These are phyloP conservation scores for Martes martes DNA, from an alignment of 2,113 vertebrate species.

Conservation along the genomic window DNA sequence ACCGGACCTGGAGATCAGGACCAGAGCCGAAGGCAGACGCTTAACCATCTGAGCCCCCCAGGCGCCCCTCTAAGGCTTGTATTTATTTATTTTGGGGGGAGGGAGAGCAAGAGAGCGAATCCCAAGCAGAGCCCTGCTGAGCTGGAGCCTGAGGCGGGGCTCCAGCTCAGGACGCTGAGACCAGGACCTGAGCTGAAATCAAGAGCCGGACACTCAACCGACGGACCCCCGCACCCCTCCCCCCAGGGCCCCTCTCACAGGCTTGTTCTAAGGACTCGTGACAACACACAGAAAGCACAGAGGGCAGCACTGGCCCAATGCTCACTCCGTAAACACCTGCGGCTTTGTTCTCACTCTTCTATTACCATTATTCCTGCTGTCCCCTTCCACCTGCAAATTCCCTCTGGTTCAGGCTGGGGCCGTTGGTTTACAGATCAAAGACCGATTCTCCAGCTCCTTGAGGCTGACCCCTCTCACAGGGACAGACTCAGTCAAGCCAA, in stretches of 20 bases:
- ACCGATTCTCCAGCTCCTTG: not conserved
- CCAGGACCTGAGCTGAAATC: not conserved
- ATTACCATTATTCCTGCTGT: fast-evolving
- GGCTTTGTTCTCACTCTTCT: not conserved
- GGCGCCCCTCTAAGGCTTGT: not conserved
- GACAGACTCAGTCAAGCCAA: too few relatives aligned
- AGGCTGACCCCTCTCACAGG: too few relatives aligned
- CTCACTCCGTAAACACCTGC: fast-evolving
- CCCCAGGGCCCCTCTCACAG: not conserved
- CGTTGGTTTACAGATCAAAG: not conserved
- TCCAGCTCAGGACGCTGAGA: not conserved
- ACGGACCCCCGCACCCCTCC: not conserved
- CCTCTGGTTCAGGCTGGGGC: not conserved
- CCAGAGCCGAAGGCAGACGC: too few relatives aligned
- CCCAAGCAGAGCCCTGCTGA: not conserved
- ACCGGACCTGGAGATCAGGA: too few relatives aligned
- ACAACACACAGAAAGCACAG: not conserved
- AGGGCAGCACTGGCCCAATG: not conserved
- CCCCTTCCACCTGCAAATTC: too few relatives aligned
- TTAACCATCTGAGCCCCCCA: too few relatives aligned
- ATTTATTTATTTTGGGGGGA: not conserved
- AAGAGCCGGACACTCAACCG: not conserved
- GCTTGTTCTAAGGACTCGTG: not conserved
- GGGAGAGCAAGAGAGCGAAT: not conserved
- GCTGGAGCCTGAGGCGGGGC: not conserved